Evolutionary conservation across 1,140 invertebrate genomes (phyloP).

Genomic region (Vanessa tameamea): DNA sequence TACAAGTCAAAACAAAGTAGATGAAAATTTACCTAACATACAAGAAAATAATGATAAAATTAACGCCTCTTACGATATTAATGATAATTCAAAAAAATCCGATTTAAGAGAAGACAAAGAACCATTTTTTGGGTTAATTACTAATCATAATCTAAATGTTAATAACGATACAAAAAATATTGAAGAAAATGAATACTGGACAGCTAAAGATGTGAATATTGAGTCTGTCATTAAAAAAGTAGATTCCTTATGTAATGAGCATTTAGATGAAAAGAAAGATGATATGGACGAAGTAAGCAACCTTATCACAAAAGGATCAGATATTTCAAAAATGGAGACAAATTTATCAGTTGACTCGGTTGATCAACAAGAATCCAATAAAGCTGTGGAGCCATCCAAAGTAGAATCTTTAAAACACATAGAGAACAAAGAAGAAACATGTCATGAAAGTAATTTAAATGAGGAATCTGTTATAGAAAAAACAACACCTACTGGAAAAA

Average conservation of each 20-base stretch:
- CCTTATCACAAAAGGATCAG: constrained; percentile 27
- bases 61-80: constrained; percentile 23
- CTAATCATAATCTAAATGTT: constrained; percentile 40
- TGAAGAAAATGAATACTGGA: constrained; percentile 89
- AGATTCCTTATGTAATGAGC: constrained; percentile 81
- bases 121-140: constrained; percentile 39
- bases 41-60: constrained; percentile 26
- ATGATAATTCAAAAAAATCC: constrained; percentile 14
- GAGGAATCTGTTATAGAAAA: constrained; percentile 47
- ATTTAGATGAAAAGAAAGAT: constrained; percentile 50
- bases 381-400: constrained; percentile 7
- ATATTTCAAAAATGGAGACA: constrained; percentile 22
- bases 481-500: constrained; percentile 53
- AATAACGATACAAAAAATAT: constrained; percentile 58
- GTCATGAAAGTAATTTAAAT: constrained; percentile 43
- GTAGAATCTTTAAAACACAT: constrained; percentile 8
- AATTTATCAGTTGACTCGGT: constrained; percentile 20
- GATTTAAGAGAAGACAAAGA: constrained; percentile 34
- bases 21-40: not conserved
- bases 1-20: constrained; percentile 7
- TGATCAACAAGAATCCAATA: constrained; percentile 28
- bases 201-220: constrained; percentile 88
- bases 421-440: constrained; percentile 28
- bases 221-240: constrained; percentile 90
- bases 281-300: constrained; percentile 23